Evolutionary conservation across 2,113 vertebrate genomes (phyloP).

Genomic region (Casuarius casuarius): DNA sequence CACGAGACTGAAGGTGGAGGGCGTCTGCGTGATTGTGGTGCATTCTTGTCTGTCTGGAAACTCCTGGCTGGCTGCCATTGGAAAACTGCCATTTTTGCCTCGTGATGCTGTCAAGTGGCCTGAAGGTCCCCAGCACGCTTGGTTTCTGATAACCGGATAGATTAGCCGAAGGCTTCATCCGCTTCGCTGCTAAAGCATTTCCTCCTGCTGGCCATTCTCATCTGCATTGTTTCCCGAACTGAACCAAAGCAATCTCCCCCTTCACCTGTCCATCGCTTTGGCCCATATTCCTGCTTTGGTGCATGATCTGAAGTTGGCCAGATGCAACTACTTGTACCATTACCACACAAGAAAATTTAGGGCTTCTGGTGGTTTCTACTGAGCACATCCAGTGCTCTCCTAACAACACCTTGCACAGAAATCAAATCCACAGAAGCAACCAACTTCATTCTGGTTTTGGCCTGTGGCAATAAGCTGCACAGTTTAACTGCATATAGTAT

Average conservation of each 20-base stretch:
- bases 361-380: background rate
- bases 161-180: background rate
- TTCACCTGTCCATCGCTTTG: background rate
- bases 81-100: constrained; percentile 32
- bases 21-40: background rate
- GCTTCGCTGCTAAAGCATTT: background rate
- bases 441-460: background rate
- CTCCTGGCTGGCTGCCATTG: background rate
- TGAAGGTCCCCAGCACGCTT: background rate
- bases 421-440: background rate
- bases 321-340: background rate
- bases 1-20: background rate
- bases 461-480: background rate
- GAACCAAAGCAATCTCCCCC: background rate
- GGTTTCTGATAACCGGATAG: background rate
- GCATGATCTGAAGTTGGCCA: background rate
- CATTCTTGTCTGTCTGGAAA: constrained; percentile 22
- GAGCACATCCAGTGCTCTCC: background rate
- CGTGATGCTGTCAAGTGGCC: accelerated
- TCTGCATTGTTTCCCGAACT: background rate
- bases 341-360: background rate
- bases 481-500: background rate
- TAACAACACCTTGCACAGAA: background rate
- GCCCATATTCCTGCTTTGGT: background rate
- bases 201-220: background rate